Conservation (phyloP, 2,888 invertebrate species). For the Trichogramma evanescens region DNA sequence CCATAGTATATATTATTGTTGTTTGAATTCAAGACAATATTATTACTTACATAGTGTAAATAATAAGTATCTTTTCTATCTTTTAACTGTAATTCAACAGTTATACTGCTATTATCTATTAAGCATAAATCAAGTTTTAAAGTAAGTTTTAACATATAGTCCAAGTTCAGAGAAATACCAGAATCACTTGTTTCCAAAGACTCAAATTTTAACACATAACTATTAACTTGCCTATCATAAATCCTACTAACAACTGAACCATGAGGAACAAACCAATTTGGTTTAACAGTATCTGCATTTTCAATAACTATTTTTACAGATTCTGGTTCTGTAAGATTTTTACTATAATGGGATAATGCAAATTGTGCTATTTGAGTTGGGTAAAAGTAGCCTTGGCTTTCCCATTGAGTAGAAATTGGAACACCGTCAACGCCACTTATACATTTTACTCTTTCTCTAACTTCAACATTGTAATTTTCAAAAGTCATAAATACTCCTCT, state of each 20-base stretch:
- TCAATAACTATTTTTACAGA: slow-evolving; percentile 68
- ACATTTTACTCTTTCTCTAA: slow-evolving; percentile 90
- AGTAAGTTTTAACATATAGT: slow-evolving; percentile 68
- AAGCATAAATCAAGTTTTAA: slow-evolving; percentile 67
- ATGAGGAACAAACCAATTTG: slow-evolving; percentile 69
- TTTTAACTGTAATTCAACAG: slow-evolving; percentile 68
- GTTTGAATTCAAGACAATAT: slow-evolving; percentile 65
- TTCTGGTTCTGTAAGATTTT: slow-evolving; percentile 80
- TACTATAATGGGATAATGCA: slow-evolving; percentile 94
- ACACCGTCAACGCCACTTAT: slow-evolving; percentile 90
- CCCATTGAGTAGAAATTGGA: slow-evolving; percentile 96
- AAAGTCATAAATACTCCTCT: slow-evolving; percentile 92
- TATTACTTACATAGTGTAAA: slow-evolving; percentile 75
- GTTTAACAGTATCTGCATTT: slow-evolving; percentile 63
- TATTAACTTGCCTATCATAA: slow-evolving; percentile 54
- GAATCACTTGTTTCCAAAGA: slow-evolving; percentile 64
- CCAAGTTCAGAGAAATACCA: slow-evolving; percentile 62
- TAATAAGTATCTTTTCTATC: slow-evolving; percentile 72
- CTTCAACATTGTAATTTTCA: slow-evolving; percentile 96
- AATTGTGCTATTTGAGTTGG: slow-evolving; percentile 99
- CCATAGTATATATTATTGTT: slow-evolving; percentile 79
- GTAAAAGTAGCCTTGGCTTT: slow-evolving; percentile 90
- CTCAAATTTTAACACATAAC: slow-evolving; percentile 64
- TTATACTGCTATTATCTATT: slow-evolving; percentile 74
- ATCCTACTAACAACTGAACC: slow-evolving; percentile 60